A percentile compares a stretch with the other conserved stretches of the same genome.
phyloP scores from a whole-genome alignment of 2,113 vertebrate species.

The Vulpes lagopus region DNA sequence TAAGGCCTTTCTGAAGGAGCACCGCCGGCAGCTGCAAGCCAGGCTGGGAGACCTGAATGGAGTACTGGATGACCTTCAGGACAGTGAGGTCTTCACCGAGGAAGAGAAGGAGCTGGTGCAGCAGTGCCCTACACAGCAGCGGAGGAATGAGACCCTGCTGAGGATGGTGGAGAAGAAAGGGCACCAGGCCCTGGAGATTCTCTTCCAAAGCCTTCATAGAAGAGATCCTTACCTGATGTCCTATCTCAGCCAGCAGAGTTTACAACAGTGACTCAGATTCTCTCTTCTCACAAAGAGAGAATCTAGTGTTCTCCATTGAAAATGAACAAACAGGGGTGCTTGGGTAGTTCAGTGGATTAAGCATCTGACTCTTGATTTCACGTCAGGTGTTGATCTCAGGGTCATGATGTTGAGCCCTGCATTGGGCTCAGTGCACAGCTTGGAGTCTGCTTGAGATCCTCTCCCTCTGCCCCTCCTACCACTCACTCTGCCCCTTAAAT shows the following conservation, averaged over 20 bases:
- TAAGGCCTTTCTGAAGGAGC: background rate
- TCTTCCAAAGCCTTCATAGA: background rate
- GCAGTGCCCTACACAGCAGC: background rate
- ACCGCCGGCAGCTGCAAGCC: background rate
- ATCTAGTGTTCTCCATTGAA: background rate
- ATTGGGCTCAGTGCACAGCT: background rate
- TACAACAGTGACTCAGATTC: background rate
- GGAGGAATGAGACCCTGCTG: background rate
- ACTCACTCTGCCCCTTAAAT: background rate
- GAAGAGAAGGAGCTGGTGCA: background rate
- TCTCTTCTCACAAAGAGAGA: background rate
- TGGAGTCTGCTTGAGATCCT: background rate
- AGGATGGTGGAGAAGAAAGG: background rate
- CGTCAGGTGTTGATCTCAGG: background rate
- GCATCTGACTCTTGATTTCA: background rate
- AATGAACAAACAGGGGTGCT: background rate
- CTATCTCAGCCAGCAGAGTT: background rate
- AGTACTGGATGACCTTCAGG: background rate
- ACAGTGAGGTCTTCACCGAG: background rate
- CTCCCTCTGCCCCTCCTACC: background rate
- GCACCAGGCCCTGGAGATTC: background rate
- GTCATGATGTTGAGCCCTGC: background rate
- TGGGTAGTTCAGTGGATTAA: background rate
- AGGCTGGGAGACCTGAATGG: background rate
- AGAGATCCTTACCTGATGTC: slow-evolving; percentile 17